Evolutionary conservation across 2,797 vertebrate genomes (phyloP).

Genomic region (Sebastiscus tertius): DNA sequence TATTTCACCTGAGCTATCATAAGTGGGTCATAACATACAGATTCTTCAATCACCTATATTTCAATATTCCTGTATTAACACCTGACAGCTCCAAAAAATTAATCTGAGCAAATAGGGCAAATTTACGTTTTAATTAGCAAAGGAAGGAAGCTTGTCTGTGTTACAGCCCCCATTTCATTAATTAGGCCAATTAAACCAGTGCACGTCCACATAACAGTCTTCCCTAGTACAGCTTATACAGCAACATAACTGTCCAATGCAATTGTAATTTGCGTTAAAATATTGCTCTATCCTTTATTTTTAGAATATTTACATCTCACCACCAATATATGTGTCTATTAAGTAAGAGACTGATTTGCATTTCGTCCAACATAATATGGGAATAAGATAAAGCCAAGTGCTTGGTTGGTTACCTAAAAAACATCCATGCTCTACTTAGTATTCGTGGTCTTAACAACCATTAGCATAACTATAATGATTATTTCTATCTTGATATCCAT

Average conservation of each 20-base stretch:
- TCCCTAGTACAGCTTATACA: background rate
- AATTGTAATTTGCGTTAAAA: background rate
- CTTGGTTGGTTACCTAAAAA: background rate
- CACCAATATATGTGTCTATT: background rate
- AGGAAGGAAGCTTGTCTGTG: conserved; percentile 10
- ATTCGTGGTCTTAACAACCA: conserved; percentile 2
- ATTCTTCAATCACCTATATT: background rate
- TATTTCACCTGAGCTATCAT: background rate
- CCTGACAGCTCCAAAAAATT: conserved; percentile 23
- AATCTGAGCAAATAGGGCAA: conserved; percentile 55
- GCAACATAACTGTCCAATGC: background rate
- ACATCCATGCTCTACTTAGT: background rate
- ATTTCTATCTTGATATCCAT: conserved; percentile 29
- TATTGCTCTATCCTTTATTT: background rate
- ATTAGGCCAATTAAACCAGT: conserved; percentile 57
- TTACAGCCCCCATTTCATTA: conserved; percentile 53
- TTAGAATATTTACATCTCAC: background rate
- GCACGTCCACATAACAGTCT: conserved; percentile 4
- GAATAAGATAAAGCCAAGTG: background rate
- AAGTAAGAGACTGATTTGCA: background rate
- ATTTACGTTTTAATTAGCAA: conserved; percentile 57
- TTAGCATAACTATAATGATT: conserved; percentile 44
- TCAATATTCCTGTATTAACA: background rate
- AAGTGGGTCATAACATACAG: background rate
- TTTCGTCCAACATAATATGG: background rate